phyloP scores from a whole-genome alignment of 2,113 vertebrate genomes.

The Blennius ocellaris region DNA sequence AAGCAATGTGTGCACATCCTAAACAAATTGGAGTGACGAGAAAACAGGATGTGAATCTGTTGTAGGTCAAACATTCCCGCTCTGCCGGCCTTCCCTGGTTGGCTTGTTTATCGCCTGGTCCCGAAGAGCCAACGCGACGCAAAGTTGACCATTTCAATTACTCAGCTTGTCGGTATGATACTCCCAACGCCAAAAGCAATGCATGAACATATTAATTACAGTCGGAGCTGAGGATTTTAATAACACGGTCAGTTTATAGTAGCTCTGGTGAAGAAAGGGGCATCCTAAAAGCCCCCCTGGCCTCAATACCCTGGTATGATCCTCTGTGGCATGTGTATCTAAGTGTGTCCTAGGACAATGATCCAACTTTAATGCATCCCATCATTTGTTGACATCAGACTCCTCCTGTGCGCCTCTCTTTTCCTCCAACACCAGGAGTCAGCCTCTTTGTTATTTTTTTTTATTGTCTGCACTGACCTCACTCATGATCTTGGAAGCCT shows the following conservation, averaged over 20 bases:
- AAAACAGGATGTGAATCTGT: slow-evolving; percentile 65
- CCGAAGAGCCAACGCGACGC: slow-evolving; percentile 11
- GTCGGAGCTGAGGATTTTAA: slow-evolving; percentile 27
- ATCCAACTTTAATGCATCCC: slow-evolving; percentile 62
- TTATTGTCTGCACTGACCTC: slow-evolving; percentile 32
- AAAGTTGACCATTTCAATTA: slow-evolving; percentile 27
- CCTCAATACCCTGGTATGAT: slow-evolving; percentile 58
- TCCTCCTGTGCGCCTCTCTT: background rate
- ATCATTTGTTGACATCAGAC: slow-evolving; percentile 42
- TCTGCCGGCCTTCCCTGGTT: slow-evolving; percentile 1
- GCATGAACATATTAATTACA: slow-evolving; percentile 23
- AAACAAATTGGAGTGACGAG: slow-evolving; percentile 28
- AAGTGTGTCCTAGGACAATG: slow-evolving; percentile 54
- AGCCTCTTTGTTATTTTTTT: slow-evolving; percentile 53
- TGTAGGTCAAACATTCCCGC: background rate
- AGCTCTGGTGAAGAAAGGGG: slow-evolving; percentile 32
- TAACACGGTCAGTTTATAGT: slow-evolving; percentile 21
- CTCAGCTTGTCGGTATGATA: slow-evolving; percentile 17
- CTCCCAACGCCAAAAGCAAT: slow-evolving; percentile 5
- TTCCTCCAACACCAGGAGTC: slow-evolving; percentile 18
- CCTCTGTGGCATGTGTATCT: slow-evolving; percentile 44
- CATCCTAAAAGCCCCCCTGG: slow-evolving; percentile 46
- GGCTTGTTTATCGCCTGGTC: slow-evolving; percentile 9
- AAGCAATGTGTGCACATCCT: slow-evolving; percentile 35
- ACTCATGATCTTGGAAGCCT: slow-evolving; percentile 41